Evolutionary conservation across 2,113 vertebrate species (phyloP), one percentile per base, ranked within the genome.

Genomic region (Triplophysa dalaica): DNA sequence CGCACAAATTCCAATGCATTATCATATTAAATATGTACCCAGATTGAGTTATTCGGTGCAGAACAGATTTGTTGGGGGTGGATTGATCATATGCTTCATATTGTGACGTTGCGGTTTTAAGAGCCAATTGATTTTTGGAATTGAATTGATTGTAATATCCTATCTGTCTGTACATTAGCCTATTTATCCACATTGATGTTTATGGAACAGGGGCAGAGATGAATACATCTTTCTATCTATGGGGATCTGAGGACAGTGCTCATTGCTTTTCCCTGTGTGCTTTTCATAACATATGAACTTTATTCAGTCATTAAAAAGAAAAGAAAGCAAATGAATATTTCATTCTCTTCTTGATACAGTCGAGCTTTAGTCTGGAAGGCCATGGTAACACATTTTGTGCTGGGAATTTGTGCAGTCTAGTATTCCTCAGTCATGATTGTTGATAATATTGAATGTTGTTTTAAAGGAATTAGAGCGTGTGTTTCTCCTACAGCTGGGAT

Each of bases 381-480:
- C 50, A 70, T 29, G 1, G 48, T n/a, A 16, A 62, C 16, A 1
- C 26, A 65, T 61, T n/a, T 67, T 64, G 11, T 63, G 56, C 64
- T 56, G 26, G 54, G 70, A 41, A 19, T 61, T 22, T 17, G 9
- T 21, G 38, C 43, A 75, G 58, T 82, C 74, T 2, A 11, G 60
- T 43, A 65, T 79, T 77, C 64, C 45, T 68, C 21, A 0, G 48
- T 11, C 9, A 22, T 75, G 65, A 69, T 65, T 26, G 19, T 29
- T 73, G n/a, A 80, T 48, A 70, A 74, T 21, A 74, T 33, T 75
- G 69, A 78, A 52, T 78, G 48, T 33, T 75, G 26, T 58, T 85
- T 73, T 48, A 3, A 74, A 80, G 77, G 87, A 87, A 88, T 80
- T 89, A 3, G 87, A 89, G 79, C 87, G 83, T 85, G 80, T 86